Percentiles rank a stretch among this genome's conserved stretches.
Conservation (phyloP, 1,140 invertebrate genomes). For the Fopius arisanus region DNA sequence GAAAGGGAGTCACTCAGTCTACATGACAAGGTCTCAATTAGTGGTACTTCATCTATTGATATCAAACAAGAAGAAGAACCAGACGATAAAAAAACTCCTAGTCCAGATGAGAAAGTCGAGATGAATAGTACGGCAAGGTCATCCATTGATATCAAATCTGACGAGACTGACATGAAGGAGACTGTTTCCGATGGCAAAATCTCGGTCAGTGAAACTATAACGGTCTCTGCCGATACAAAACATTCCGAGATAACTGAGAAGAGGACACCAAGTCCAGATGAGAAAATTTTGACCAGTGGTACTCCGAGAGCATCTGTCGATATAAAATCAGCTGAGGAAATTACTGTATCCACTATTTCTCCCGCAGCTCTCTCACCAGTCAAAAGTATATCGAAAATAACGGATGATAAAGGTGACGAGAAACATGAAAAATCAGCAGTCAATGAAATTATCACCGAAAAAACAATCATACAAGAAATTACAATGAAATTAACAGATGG, state of each 20-base stretch:
- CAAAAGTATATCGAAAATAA: background rate
- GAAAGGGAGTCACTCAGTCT: background rate
- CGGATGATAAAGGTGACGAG: background rate
- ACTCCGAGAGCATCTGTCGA: background rate
- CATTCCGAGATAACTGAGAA: conserved; percentile 2
- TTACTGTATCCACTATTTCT: background rate
- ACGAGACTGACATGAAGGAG: background rate
- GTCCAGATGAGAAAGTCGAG: background rate
- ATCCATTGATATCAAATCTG: background rate
- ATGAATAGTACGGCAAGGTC: background rate
- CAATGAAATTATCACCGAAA: background rate
- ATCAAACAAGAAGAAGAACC: background rate
- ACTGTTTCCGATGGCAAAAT: background rate
- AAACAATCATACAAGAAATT: background rate
- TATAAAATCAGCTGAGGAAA: background rate
- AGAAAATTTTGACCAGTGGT: background rate
- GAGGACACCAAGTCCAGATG: background rate
- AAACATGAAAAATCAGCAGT: background rate
- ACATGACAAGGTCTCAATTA: background rate
- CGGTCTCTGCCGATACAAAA: conserved; percentile 14
- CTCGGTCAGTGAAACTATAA: background rate
- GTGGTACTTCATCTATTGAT: conserved; percentile 26
- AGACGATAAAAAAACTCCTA: background rate
- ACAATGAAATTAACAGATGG: background rate
- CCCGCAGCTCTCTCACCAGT: background rate